Evolutionary conservation across 2,888 invertebrate species (phyloP).

Genomic region (Branchellion lobata): DNA sequence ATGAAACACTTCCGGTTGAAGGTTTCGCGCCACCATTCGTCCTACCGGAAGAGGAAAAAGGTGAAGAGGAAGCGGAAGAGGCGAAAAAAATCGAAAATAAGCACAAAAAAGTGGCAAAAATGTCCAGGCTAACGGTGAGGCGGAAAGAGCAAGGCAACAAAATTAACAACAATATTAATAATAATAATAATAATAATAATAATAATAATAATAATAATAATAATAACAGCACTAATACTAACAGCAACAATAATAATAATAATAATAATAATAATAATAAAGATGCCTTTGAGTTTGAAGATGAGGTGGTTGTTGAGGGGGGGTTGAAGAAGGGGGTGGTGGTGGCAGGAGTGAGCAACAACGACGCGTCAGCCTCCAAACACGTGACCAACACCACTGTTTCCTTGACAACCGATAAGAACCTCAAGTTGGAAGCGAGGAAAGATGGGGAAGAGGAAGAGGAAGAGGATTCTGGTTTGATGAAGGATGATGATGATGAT

Average conservation of each 20-base stretch:
- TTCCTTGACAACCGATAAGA: too few relatives aligned
- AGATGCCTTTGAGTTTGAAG: slow-evolving; percentile 9
- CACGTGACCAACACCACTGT: too few relatives aligned
- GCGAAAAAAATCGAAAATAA: not conserved
- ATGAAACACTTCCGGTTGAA: too few relatives aligned
- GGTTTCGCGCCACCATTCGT: not conserved
- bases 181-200: too few relatives aligned
- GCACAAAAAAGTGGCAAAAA: not conserved
- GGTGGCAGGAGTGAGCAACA: too few relatives aligned
- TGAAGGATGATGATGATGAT: not conserved
- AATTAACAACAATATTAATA: not conserved
- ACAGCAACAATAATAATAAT: not conserved
- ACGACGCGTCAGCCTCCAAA: too few relatives aligned
- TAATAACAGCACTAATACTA: too few relatives aligned
- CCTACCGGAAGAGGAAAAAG: not conserved
- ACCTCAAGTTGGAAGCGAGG: too few relatives aligned
- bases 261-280: not conserved
- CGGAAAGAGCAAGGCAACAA: not conserved
- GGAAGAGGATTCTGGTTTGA: not conserved
- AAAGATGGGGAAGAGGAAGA: not conserved
- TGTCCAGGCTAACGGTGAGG: not conserved
- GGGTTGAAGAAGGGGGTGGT: not conserved
- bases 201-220: too few relatives aligned
- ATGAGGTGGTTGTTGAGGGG: not conserved
- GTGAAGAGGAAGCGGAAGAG: not conserved